Evolutionary conservation across 1,140 invertebrate genomes (phyloP), one percentile per base, ranked within the genome.

Genomic region (Oncopodura yosiiana): DNA sequence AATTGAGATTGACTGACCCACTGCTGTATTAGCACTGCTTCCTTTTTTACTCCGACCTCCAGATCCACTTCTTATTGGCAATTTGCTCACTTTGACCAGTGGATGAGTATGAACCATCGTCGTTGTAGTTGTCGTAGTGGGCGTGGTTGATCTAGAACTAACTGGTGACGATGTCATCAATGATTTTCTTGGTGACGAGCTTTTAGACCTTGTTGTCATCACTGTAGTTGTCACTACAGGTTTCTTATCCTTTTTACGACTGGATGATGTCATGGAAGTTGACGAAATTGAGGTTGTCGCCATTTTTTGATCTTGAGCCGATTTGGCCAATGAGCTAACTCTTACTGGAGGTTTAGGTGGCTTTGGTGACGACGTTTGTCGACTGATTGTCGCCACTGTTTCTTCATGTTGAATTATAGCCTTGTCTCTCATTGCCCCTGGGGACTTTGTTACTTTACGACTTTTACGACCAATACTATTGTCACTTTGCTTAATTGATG

Each of bases 331-430:
- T 2, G 61, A 63, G 24, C 50, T 58, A 11, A 51, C 54, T 32
- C 57, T 27, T 21, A 57, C 54, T 0, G 61, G 61, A 11, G 61
- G 61, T 29, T 58, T 60, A n/a, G 61, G 61, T n/a, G 61, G 61
- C 36, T 49, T 60, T 8, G 61, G 61, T 8, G 52, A 51, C 2
- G 57, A n/a, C n/a, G n/a, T n/a, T n/a, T n/a, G n/a, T n/a, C n/a
- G n/a, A n/a, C n/a, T n/a, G n/a, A n/a, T n/a, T n/a, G n/a, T n/a
- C n/a, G n/a, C n/a, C n/a, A n/a, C n/a, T n/a, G n/a, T n/a, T n/a
- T n/a, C n/a, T n/a, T n/a, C n/a, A n/a, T n/a, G n/a, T n/a, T n/a
- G n/a, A n/a, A n/a, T n/a, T n/a, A n/a, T n/a, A n/a, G n/a, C n/a
- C n/a, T n/a, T n/a, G n/a, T n/a, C n/a, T n/a, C n/a, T n/a, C n/a